These are phyloP conservation scores for Muscicapa adusta DNA, from an alignment of 2,113 vertebrate genomes.

Conservation along the genomic window DNA sequence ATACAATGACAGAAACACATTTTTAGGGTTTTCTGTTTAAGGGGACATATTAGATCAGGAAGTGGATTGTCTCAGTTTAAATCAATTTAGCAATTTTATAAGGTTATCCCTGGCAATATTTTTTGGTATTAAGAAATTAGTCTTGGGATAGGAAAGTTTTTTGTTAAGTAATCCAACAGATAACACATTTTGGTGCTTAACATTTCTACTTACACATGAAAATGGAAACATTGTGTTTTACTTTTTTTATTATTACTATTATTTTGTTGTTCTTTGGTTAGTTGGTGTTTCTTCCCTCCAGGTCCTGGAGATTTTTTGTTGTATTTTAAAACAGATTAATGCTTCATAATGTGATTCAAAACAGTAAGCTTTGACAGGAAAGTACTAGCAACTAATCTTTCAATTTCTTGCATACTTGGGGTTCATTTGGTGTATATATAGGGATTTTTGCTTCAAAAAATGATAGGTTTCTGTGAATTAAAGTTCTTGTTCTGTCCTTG, in stretches of 20 bases:
- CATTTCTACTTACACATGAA: neutral
- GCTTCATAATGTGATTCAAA: neutral
- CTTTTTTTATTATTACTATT: neutral
- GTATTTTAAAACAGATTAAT: neutral
- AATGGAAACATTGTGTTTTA: neutral
- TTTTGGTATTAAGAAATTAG: neutral
- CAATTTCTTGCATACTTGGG: neutral
- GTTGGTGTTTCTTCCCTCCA: neutral
- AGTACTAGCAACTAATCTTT: neutral
- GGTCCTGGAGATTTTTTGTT: neutral
- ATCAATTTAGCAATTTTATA: neutral
- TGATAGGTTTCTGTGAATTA: neutral
- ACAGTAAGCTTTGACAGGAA: neutral
- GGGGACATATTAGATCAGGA: neutral
- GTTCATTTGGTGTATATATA: neutral
- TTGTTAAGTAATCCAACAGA: neutral
- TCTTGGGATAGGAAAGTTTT: neutral
- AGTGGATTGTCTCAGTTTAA: neutral
- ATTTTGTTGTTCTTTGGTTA: neutral
- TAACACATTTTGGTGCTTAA: neutral
- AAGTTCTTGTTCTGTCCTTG: neutral
- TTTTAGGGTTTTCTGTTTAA: neutral
- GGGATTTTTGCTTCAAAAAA: neutral
- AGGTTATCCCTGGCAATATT: neutral
- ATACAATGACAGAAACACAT: neutral